phyloP scores from a whole-genome alignment of 1,140 invertebrate genomes.

The Drosophila neocordata region DNA sequence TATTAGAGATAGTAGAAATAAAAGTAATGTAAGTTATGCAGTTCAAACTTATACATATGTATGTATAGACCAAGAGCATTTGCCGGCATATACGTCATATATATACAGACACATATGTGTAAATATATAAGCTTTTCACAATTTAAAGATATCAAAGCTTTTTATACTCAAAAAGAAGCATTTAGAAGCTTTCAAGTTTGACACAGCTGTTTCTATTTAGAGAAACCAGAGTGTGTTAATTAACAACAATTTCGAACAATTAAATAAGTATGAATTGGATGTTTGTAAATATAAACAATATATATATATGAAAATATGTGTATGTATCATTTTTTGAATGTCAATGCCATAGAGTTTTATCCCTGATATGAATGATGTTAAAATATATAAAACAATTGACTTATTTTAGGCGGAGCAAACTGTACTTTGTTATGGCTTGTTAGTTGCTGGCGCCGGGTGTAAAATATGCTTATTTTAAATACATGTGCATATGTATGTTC shows the following conservation, averaged over 20 bases:
- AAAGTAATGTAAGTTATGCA: too few species aligned
- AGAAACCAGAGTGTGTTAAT: not conserved
- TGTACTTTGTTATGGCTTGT: not conserved
- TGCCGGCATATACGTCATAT: not conserved
- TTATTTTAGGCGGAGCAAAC: not conserved
- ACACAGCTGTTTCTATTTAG: not conserved
- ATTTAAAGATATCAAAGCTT: not conserved
- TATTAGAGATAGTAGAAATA: too few species aligned
- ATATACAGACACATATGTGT: too few species aligned
- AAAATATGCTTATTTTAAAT: conserved; percentile 4
- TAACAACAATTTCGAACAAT: conserved; percentile 1
- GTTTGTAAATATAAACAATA: conserved; percentile 34
- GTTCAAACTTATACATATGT: too few species aligned
- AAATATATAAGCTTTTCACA: not conserved
- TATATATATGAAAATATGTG: not conserved
- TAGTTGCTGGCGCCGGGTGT: not conserved
- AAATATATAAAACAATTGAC: not conserved
- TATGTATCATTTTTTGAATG: not conserved
- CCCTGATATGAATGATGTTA: not conserved
- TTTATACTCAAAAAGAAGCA: not conserved
- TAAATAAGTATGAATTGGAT: conserved; percentile 14
- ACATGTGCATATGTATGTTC: not conserved
- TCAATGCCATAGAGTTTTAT: not conserved
- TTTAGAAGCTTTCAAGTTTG: conserved; percentile 11
- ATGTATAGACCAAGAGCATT: not conserved